Evolutionary conservation across 2,113 vertebrate species (phyloP), one percentile per base, ranked within the genome.

Genomic region (Dicrurus megarhynchus): DNA sequence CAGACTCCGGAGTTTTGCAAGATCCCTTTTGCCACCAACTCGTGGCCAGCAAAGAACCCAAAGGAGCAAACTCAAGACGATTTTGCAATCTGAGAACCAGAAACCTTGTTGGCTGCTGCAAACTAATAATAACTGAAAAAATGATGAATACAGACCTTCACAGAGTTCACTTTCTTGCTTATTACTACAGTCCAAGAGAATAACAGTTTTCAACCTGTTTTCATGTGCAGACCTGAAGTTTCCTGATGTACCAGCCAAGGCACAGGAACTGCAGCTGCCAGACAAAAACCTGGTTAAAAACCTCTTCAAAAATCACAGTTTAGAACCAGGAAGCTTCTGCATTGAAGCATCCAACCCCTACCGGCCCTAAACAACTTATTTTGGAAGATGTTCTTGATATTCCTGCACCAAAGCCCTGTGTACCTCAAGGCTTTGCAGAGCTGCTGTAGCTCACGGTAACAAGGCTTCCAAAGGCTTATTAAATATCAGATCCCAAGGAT

Each of bases 1-100:
- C 74, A 37, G 30, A 81, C 11, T n/a, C 21, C 2, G 4, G 55
- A 69, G 27, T 33, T 77, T 16, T 1, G 0, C 15, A 13, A 56
- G 32, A 24, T 52, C 13, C 10, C 15, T 83, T 49, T 11, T 7
- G n/a, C 44, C 74, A 69, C 85, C 46, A 90, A 55, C 41, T 71
- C 4, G 0, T 8, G n/a, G 22, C 63, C 61, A 73, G 28, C 30
- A 39, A 79, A 46, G 41, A 59, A 53, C 46, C 64, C 46, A 24
- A 50, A 53, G 57, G 26, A 53, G 14, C 16, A 65, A 83, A 79
- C 33, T 47, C 65, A 56, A 59, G 47, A 30, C 10, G 9, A 17
- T n/a, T 75, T 89, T 93, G 44, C 52, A 35, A 18, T 47, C 33
- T 75, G 49, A 56, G 47, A 84, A 28, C 6, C 57, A 20, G 23